Evolutionary conservation across 2,797 vertebrate species (phyloP), one percentile per base, ranked within the genome.

Genomic region (Chromobotia macracanthus): DNA sequence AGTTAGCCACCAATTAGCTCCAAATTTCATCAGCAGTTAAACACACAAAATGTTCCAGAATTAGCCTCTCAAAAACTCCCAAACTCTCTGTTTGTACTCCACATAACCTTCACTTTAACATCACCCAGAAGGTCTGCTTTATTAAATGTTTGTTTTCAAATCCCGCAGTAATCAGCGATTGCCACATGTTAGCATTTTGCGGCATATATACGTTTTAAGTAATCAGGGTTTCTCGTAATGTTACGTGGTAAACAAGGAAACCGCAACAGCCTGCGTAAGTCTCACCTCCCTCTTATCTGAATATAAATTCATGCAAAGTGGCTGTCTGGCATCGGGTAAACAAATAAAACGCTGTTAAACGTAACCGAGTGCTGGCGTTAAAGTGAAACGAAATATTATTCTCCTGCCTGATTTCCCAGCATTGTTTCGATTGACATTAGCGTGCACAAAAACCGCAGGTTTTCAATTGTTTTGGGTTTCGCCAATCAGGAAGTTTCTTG

Each of bases 231-330:
- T 63, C 55, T 66, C 53, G 18, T 31, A 19, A 75, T 53, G 31
- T 69, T 63, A 61, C 38, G 21, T 51, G 66, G 63, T 75, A 72
- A 68, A 68, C 72, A 74, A 35, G 18, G 66, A 82, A 55, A 58
- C 21, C 9, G 53, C 53, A 63, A 35, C 73, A 44, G 75, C 75
- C 66, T 81, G 76, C 46, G 75, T 81, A 51, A 60, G 46, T 53
- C 63, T 81, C 73, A 81, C 76, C 60, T 80, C 66, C 81, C 76
- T 80, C 81, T 85, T 82, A 80, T 83, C 74, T 63, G 72, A 84
- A 81, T 81, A 83, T 82, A 81, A 81, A 81, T 71, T 70, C 68
- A 25, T 63, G 77, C 53, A n/a, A 56, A 75, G 76, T 61, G 69
- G 70, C 77, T 79, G 77, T 55, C 79, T 41, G 72, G 61, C 46